Evolutionary conservation across 2,888 invertebrate species (phyloP), one percentile per base, ranked within the genome.

Genomic region (Nasonia oneida): DNA sequence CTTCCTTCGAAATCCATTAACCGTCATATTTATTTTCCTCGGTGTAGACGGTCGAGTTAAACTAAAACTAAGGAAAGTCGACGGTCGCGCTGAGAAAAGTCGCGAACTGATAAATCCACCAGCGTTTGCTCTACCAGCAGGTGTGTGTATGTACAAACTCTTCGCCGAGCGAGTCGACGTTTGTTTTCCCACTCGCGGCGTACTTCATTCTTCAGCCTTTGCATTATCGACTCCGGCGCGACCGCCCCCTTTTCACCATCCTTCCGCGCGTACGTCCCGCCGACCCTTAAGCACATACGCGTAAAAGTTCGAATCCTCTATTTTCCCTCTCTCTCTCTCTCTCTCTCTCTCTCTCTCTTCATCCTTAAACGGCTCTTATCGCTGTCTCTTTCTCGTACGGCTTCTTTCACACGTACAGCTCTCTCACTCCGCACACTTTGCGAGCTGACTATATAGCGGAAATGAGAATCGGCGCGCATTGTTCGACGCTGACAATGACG

Each of bases 381-480:
- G 42, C 47, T 50, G 42, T 67, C 47, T 78, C 50, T 50, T 42
- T 70, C 50, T 50, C 70, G n/a, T 23, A 67, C 6, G 18, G 57
- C n/a, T n/a, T 57, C 57, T 57, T 57, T 57, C 57, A 57, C n/a
- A 57, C 67, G 64, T 29, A 67, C 76, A 8, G 2, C 57, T 33
- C 50, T 47, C 12, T 39, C 12, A 3, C 15, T 23, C 18, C 37
- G 61, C 42, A 71, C 39, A 37, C 53, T 80, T 53, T 37, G 53
- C 37, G 5, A 67, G 67, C 29, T 29, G 42, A 23, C 67, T 67
- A 15, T 67, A 64, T n/a, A 39, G 18, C 18, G 0, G 50, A 50
- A 82, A 82, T 77, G 42, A 75, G 67, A 87, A 87, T 78, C 82
- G 82, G 76, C 33, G 67, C 75, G 67, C 75, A 87, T 87, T 84